phyloP scores from a whole-genome alignment of 2,888 invertebrate species.

The Sinhomidia bicolor region DNA sequence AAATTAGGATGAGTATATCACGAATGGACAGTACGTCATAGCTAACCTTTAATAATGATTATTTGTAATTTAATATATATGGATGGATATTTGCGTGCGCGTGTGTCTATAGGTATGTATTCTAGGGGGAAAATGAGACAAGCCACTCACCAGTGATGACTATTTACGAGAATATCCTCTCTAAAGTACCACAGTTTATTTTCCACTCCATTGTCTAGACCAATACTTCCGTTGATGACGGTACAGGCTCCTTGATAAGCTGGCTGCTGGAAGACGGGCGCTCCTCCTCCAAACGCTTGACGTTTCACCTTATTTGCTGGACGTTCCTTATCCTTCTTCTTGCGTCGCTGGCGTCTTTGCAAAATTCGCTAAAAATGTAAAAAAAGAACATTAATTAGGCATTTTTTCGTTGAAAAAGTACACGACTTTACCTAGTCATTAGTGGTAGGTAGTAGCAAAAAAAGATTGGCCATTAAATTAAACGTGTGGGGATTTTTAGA shows the following conservation, averaged over 20 bases:
- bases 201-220: slow-evolving; percentile 50
- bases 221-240: slow-evolving; percentile 50
- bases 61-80: no score
- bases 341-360: slow-evolving; percentile 19
- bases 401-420: no score
- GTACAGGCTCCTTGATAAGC: neutral
- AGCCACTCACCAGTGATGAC: slow-evolving; percentile 64
- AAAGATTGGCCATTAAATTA: neutral
- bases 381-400: neutral
- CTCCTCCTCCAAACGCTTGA: slow-evolving; percentile 8
- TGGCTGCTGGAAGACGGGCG: slow-evolving; percentile 19
- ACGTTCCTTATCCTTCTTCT: neutral
- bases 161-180: slow-evolving; percentile 65
- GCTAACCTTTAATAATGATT: no score
- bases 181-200: slow-evolving; percentile 71
- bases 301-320: slow-evolving; percentile 15
- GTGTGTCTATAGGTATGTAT: no score
- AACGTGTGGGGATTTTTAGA: neutral
- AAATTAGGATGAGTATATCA: neutral
- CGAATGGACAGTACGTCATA: no score
- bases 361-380: slow-evolving; percentile 25
- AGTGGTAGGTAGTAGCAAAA: neutral
- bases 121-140: no score
- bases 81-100: no score
- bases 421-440: neutral